A percentile compares a stretch with the other conserved stretches of the same genome.
These are phyloP conservation scores for Liopterus haemorrhoidalis DNA, from an alignment of 2,888 invertebrate species.

Conservation along the genomic window DNA sequence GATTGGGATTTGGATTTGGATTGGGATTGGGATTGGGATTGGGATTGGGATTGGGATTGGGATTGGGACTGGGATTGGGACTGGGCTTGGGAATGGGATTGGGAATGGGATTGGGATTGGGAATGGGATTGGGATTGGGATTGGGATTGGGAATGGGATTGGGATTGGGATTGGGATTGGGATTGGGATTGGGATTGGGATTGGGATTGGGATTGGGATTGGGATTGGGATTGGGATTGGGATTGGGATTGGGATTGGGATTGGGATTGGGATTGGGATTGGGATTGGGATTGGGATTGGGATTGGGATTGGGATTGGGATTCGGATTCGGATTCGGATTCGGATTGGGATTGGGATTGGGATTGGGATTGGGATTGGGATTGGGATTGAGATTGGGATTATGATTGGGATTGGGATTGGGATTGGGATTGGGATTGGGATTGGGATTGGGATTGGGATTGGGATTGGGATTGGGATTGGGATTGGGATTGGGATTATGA, in stretches of 20 bases:
- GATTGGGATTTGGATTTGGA: constrained; percentile 2
- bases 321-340: constrained; percentile 6
- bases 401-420: constrained; percentile 3
- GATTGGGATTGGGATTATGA: no score
- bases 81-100: constrained; percentile 2
- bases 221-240: constrained; percentile 5
- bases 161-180: neutral
- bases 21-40: constrained; percentile 7
- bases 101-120: neutral
- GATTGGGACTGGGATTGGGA: no score
- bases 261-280: neutral
- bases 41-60: constrained; percentile 7
- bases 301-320: constrained; percentile 8
- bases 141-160: constrained; percentile 1
- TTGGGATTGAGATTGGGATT: constrained; percentile 16
- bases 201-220: constrained; percentile 3
- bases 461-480: no score
- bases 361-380: constrained; percentile 10
- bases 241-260: neutral
- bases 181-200: constrained; percentile 18
- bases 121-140: neutral
- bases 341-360: constrained; percentile 13
- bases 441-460: no score
- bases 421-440: no score
- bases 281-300: constrained; percentile 17